These are phyloP conservation scores for Adelphocoris suturalis DNA, from an alignment of 2,888 invertebrate genomes.

Conservation along the genomic window DNA sequence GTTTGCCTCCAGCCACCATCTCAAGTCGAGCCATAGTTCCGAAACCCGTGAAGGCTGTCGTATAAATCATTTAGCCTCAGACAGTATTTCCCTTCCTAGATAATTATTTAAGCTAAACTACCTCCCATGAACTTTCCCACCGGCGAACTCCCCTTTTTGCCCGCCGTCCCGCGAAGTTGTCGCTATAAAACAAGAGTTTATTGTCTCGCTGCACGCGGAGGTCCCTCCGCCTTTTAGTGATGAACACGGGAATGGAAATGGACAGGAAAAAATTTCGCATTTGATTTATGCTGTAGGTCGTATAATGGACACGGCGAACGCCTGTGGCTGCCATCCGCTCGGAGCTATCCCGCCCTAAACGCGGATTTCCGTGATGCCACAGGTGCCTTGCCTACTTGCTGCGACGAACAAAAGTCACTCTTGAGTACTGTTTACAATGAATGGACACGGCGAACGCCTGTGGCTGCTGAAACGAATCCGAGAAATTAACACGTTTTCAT, in stretches of 20 bases:
- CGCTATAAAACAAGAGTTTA: conserved; percentile 25
- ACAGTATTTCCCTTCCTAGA: conserved; percentile 8
- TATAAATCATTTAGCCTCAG: not conserved
- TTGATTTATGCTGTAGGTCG: conserved; percentile 3
- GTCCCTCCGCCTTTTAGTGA: conserved; percentile 11
- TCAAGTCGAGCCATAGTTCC: not conserved
- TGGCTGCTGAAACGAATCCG: not conserved
- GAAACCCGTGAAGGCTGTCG: not conserved
- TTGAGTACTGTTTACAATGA: too few relatives aligned
- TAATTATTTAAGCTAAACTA: conserved; percentile 19
- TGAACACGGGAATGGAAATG: conserved; percentile 9
- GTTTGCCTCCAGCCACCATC: not conserved
- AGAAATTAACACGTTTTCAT: too few relatives aligned
- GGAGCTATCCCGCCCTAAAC: not conserved
- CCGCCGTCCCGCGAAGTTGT: conserved; percentile 25
- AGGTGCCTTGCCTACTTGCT: not conserved
- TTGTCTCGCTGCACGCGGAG: conserved; percentile 13
- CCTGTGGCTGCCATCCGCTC: not conserved
- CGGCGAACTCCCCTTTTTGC: conserved; percentile 1
- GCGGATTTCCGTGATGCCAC: not conserved
- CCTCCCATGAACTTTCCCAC: conserved; percentile 25
- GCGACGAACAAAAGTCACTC: not conserved
- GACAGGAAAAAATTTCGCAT: not conserved
- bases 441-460: conserved; percentile 13
- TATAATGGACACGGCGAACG: conserved; percentile 19